These are phyloP conservation scores for Parnassius smintheus DNA, from an alignment of 2,888 invertebrate species.

Conservation along the genomic window DNA sequence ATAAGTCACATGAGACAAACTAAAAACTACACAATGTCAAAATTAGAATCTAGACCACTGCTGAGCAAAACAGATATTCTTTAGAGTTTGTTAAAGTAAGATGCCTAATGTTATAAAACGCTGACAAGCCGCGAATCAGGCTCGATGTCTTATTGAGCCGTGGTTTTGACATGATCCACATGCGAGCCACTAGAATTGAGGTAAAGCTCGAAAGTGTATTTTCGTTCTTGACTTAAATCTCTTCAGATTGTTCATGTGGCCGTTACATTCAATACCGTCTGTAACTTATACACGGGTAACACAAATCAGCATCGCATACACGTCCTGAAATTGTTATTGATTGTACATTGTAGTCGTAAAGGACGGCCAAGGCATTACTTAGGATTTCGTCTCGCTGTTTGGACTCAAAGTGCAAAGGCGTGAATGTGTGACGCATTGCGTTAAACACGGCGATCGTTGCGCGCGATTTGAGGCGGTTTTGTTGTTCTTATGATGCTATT, in stretches of 20 bases:
- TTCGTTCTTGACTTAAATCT: too few relatives aligned
- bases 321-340: constrained; percentile 74
- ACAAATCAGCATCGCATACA: constrained; percentile 56
- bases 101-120: too few relatives aligned
- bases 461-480: constrained; percentile 18
- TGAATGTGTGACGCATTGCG: constrained; percentile 43
- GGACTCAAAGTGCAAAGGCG: constrained; percentile 45
- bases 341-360: constrained; percentile 59
- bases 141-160: too few relatives aligned
- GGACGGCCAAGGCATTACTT: constrained; percentile 53
- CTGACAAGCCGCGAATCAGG: too few relatives aligned
- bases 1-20: too few relatives aligned
- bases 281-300: constrained; percentile 24
- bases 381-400: constrained; percentile 67
- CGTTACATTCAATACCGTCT: constrained; percentile 1
- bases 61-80: too few relatives aligned
- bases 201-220: too few relatives aligned
- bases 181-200: too few relatives aligned
- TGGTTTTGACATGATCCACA: too few relatives aligned
- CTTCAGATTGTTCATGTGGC: not conserved
- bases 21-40: too few relatives aligned
- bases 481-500: constrained; percentile 21
- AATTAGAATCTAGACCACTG: too few relatives aligned
- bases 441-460: constrained; percentile 31
- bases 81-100: too few relatives aligned